Percentiles rank a stretch among this genome's conserved stretches.
phyloP scores from a whole-genome alignment of 1,140 invertebrate species.

The Diabrotica undecimpunctata region DNA sequence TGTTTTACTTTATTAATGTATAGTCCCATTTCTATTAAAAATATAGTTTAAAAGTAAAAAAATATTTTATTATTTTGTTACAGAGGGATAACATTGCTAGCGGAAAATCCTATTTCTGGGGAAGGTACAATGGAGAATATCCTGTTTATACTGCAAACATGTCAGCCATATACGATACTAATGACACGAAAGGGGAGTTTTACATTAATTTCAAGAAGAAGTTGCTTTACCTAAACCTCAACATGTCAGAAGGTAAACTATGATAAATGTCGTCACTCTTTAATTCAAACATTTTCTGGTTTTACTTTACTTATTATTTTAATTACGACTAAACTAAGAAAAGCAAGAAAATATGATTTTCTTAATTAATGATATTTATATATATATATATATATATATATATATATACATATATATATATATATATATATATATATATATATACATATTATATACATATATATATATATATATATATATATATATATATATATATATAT shows the following conservation, averaged over 20 bases:
- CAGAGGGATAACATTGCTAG: constrained; percentile 28
- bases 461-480: too few relatives aligned
- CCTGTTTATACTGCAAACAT: constrained; percentile 56
- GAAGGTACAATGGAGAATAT: constrained; percentile 49
- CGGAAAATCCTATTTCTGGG: constrained; percentile 50
- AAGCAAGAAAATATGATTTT: too few relatives aligned
- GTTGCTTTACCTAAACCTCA: constrained; percentile 55
- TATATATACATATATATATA: too few relatives aligned
- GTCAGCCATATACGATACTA: constrained; percentile 53
- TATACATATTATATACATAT: too few relatives aligned
- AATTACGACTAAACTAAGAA: too few relatives aligned
- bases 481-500: too few relatives aligned
- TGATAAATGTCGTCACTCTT: neutral
- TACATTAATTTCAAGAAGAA: constrained; percentile 57
- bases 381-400: too few relatives aligned
- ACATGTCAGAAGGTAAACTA: constrained; percentile 58
- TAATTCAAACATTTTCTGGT: neutral
- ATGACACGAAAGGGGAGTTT: constrained; percentile 58
- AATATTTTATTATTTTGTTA: constrained; percentile 10
- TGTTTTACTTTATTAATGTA: too few relatives aligned
- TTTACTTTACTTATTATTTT: too few relatives aligned
- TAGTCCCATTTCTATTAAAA: too few relatives aligned
- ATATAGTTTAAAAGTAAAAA: too few relatives aligned
- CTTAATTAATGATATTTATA: neutral
- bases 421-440: too few relatives aligned